These are phyloP conservation scores for Melanophora roralis DNA, from an alignment of 2,888 invertebrate species.

Conservation along the genomic window DNA sequence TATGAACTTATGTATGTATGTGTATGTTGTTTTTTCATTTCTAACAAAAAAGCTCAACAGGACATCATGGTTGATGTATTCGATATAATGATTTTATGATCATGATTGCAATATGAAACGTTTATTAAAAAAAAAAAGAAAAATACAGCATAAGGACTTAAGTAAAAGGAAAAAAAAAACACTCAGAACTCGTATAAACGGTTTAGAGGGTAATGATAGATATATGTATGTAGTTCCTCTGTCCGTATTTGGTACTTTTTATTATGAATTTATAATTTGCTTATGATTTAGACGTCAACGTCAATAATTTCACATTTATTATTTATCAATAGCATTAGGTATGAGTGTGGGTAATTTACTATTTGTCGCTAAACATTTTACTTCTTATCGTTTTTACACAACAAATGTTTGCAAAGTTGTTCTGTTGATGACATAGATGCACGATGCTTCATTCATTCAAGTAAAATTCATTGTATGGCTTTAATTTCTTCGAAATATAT, in stretches of 20 bases:
- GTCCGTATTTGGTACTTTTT: background rate
- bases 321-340: background rate
- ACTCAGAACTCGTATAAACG: constrained; percentile 11
- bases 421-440: constrained; percentile 25
- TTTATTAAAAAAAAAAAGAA: constrained; percentile 35
- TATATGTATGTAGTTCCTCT: background rate
- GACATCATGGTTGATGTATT: constrained; percentile 52
- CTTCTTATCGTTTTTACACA: constrained; percentile 64
- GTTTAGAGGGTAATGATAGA: constrained; percentile 3
- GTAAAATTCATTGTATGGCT: background rate
- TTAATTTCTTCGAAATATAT: background rate
- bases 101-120: constrained; percentile 50
- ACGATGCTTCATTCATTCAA: constrained; percentile 25
- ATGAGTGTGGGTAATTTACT: constrained; percentile 22
- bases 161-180: constrained; percentile 15
- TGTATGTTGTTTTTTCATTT: no score
- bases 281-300: constrained; percentile 56
- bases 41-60: constrained; percentile 64
- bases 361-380: constrained; percentile 13
- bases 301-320: background rate
- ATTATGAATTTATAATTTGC: constrained; percentile 55
- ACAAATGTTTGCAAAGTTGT: constrained; percentile 46
- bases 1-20: no score
- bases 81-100: constrained; percentile 53
- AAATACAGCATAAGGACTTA: background rate